A percentile compares a stretch with the other conserved stretches of the same genome.
These are phyloP conservation scores for Odontesthes bonariensis DNA, from an alignment of 2,113 vertebrate genomes.

Conservation along the genomic window DNA sequence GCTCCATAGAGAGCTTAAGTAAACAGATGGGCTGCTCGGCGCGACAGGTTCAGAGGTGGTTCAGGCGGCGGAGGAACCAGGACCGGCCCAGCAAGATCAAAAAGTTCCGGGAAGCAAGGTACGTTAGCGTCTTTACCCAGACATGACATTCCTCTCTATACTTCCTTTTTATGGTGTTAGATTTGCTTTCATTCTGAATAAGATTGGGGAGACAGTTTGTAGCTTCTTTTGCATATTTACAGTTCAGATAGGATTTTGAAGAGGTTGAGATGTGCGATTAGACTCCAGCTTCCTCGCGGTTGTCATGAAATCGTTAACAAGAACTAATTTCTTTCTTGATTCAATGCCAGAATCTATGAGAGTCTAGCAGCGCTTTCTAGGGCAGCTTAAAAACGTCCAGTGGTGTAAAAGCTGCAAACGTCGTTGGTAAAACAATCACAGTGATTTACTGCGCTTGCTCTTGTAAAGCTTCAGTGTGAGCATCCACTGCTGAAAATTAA, in stretches of 20 bases:
- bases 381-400: not conserved
- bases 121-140: not conserved
- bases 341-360: not conserved
- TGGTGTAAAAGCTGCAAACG: not conserved
- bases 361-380: not conserved
- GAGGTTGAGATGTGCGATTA: not conserved
- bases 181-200: not conserved
- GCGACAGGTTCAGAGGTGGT: slow-evolving; percentile 92
- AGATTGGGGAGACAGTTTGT: not conserved
- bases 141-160: not conserved
- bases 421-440: slow-evolving; percentile 6
- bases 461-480: not conserved
- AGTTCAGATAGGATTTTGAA: not conserved
- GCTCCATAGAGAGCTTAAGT: slow-evolving; percentile 75
- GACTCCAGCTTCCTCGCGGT: not conserved
- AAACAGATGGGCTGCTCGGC: slow-evolving; percentile 81
- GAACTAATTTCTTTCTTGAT: not conserved
- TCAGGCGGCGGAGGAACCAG: slow-evolving; percentile 91
- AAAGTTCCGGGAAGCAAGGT: slow-evolving; percentile 96
- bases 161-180: not conserved
- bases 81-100: slow-evolving; percentile 92
- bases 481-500: not conserved
- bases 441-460: not conserved
- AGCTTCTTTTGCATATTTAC: not conserved
- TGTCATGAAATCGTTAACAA: not conserved